phyloP scores from a whole-genome alignment of 35 echinoderm and acorn worm species.

The Eucidaris tribuloides region DNA sequence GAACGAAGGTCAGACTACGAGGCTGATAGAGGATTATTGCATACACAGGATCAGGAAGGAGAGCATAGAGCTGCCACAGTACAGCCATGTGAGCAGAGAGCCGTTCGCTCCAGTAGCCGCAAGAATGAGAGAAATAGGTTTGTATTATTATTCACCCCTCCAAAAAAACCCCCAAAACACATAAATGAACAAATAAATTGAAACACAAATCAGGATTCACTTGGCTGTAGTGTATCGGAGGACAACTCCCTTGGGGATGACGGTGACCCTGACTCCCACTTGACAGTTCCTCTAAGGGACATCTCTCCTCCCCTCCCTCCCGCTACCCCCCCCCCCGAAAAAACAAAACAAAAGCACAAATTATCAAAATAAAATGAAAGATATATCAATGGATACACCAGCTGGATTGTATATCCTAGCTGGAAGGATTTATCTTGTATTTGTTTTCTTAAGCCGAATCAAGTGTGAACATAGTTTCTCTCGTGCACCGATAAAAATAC shows the following conservation, averaged over 20 bases:
- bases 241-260: background rate
- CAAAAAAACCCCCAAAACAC: background rate
- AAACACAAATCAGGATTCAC: background rate
- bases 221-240: background rate
- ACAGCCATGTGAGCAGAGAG: constrained; percentile 51
- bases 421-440: too few species aligned
- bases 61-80: constrained; percentile 28
- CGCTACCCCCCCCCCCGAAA: background rate
- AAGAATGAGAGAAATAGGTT: constrained; percentile 75
- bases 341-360: too few species aligned
- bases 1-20: constrained; percentile 42
- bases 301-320: background rate
- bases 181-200: background rate
- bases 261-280: background rate
- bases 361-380: too few species aligned
- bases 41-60: constrained; percentile 46
- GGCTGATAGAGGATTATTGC: constrained; percentile 69
- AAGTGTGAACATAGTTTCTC: too few species aligned
- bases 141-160: background rate
- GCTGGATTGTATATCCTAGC: too few species aligned
- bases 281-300: too few species aligned
- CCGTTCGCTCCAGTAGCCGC: constrained; percentile 37
- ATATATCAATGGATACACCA: too few species aligned
- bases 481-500: too few species aligned
- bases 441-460: too few species aligned